phyloP scores from a whole-genome alignment of 2,113 vertebrate species.

The Gopherus flavomarginatus region DNA sequence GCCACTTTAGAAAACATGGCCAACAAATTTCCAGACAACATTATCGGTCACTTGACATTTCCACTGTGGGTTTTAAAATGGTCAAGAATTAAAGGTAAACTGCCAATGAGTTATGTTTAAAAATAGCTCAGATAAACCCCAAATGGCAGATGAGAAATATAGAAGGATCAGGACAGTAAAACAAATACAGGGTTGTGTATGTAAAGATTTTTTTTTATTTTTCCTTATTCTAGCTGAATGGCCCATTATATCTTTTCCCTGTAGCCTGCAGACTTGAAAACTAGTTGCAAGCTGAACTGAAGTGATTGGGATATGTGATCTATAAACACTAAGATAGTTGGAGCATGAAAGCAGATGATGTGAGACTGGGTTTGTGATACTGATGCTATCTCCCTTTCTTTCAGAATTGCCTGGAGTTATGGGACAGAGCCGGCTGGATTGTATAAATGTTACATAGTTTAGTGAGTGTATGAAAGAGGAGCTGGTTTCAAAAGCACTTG shows the following conservation, averaged over 20 bases:
- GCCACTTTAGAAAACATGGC: background rate
- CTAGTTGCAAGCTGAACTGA: background rate
- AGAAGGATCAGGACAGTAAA: conserved; percentile 41
- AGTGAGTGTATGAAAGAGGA: conserved; percentile 61
- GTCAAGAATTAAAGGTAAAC: conserved; percentile 30
- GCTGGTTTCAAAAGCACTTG: background rate
- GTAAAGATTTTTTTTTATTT: conserved; percentile 46
- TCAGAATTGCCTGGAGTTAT: conserved; percentile 47
- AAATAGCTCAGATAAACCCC: conserved; percentile 53
- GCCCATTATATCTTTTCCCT: conserved; percentile 49
- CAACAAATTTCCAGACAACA: background rate
- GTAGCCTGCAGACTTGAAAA: conserved; percentile 44
- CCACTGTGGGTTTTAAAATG: background rate
- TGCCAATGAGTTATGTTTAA: conserved; percentile 6
- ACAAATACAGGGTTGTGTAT: conserved; percentile 28
- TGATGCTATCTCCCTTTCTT: conserved; percentile 54
- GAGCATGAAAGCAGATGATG: conserved; percentile 62
- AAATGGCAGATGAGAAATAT: conserved; percentile 35
- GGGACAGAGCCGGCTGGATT: conserved; percentile 56
- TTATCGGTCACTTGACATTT: conserved; percentile 11
- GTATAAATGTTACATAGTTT: conserved; percentile 56
- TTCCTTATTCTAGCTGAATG: conserved; percentile 51
- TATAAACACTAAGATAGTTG: conserved; percentile 57
- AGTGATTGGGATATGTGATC: conserved; percentile 57
- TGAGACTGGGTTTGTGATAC: conserved; percentile 43